A percentile compares a stretch with the other conserved stretches of the same genome.
Evolutionary conservation across 2,797 vertebrate species (phyloP).

Genomic region (Mycteria americana): DNA sequence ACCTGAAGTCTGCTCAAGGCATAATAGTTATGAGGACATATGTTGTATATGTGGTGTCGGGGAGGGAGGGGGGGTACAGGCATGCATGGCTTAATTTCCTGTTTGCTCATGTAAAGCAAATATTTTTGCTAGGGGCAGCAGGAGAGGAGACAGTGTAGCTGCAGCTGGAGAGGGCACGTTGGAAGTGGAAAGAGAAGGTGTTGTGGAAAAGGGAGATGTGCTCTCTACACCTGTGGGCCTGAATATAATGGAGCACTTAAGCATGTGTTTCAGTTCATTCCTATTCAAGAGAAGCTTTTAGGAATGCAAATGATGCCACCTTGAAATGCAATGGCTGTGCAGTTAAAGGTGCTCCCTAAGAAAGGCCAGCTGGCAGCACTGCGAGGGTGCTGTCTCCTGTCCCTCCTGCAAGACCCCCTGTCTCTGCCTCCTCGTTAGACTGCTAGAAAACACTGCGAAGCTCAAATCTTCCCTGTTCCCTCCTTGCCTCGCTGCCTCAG

Average conservation of each 20-base stretch:
- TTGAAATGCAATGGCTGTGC: background rate
- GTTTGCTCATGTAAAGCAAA: background rate
- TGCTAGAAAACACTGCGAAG: background rate
- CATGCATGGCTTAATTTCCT: background rate
- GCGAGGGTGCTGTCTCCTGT: background rate
- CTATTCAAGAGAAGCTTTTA: background rate
- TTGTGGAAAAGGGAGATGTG: background rate
- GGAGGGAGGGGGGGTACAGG: background rate
- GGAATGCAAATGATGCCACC: background rate
- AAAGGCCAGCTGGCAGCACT: background rate
- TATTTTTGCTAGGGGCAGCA: background rate
- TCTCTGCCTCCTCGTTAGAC: background rate
- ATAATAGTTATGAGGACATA: fast-evolving
- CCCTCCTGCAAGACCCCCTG: background rate
- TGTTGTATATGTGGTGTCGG: fast-evolving
- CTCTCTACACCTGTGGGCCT: background rate
- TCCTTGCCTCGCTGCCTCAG: background rate
- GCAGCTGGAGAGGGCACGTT: background rate
- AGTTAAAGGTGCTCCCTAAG: background rate
- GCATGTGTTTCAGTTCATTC: background rate
- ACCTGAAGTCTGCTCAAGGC: background rate
- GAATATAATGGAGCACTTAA: background rate
- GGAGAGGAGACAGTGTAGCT: too few species aligned
- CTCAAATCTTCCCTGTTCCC: background rate
- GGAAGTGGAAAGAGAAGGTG: background rate